Base-by-base conservation (phyloP, 2,888 invertebrate genomes). In the Tipula lateralis region DNA sequence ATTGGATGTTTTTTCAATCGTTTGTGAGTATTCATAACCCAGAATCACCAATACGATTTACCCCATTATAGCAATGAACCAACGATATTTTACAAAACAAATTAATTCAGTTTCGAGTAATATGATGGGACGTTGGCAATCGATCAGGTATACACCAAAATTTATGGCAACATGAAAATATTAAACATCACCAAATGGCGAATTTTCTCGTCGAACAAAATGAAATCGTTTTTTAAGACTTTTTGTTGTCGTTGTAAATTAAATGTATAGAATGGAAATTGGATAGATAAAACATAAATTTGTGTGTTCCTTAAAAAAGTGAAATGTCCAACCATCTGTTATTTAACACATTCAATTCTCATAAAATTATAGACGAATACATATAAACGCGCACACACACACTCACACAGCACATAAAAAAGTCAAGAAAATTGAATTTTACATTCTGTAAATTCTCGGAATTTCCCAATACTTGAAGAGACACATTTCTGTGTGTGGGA, bases 311-410 rank as follows among this genome's bases (percentile, higher is more conserved):
- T 66, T 66, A 30, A 82, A 80, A 82, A 44, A 29, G 32, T 30
- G 30, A 82, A 82, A 32, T 32, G 82, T 82, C 82, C 82, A 29
- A 82, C 29, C 82, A 82, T 82, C 82, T 82, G 82, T 82, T 82
- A 82, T 29, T 32, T 30, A 82, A 82, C 32, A 29, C 30, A 30
- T 32, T 32, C 30, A 82, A 82, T 82, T 82, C 82, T 30, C 82
- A 82, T 82, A 82, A 82, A 32, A n/a, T 82, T 29, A 29, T 81
- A 29, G 29, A 82, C 82, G 32, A 82, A n/a, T n/a, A 82, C 82
- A 81, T 32, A 32, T 2, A 39, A 39, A 82, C 30, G 29, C 13
- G n/a, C n/a, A n/a, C n/a, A n/a, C n/a, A n/a, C n/a, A n/a, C n/a
- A n/a, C n/a, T n/a, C 7, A 80, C 5, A 80, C 12, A 82, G n/a